Conservation (phyloP, 2,888 invertebrate species). For the Tromatobia lineatoria region DNA sequence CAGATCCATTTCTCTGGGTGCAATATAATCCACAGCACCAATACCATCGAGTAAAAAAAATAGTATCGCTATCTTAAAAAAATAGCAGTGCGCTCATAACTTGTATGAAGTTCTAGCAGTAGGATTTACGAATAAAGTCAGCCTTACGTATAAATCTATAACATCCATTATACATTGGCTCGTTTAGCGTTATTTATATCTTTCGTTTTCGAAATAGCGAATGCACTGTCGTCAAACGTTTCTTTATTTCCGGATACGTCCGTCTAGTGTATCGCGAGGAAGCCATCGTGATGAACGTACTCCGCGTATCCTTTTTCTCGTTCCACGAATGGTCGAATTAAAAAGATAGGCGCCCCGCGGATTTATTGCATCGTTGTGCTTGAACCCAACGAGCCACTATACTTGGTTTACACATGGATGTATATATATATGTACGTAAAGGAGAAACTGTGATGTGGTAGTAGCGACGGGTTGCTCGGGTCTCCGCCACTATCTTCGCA, state of each 20-base stretch:
- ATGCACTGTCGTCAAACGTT: constrained; percentile 55
- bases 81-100: background rate
- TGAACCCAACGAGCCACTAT: constrained; percentile 57
- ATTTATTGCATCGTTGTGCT: constrained; percentile 65
- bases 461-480: constrained; percentile 2
- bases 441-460: constrained; percentile 1
- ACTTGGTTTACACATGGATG: background rate
- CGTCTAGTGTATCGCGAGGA: constrained; percentile 24
- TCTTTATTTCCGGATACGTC: constrained; percentile 41
- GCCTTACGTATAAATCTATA: constrained; percentile 44
- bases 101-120: background rate
- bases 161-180: constrained; percentile 54
- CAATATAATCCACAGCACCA: too few species aligned
- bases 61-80: background rate
- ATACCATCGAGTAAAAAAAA: too few species aligned
- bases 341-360: constrained; percentile 34
- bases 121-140: constrained; percentile 8
- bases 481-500: constrained; percentile 34
- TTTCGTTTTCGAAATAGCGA: constrained; percentile 54
- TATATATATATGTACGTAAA: background rate
- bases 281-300: constrained; percentile 50
- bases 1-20: too few species aligned
- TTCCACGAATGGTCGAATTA: constrained; percentile 44
- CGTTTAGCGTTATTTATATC: constrained; percentile 51
- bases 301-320: constrained; percentile 43